Base-by-base conservation (phyloP, 2,113 vertebrate species). In the Triplophysa tibetana region DNA sequence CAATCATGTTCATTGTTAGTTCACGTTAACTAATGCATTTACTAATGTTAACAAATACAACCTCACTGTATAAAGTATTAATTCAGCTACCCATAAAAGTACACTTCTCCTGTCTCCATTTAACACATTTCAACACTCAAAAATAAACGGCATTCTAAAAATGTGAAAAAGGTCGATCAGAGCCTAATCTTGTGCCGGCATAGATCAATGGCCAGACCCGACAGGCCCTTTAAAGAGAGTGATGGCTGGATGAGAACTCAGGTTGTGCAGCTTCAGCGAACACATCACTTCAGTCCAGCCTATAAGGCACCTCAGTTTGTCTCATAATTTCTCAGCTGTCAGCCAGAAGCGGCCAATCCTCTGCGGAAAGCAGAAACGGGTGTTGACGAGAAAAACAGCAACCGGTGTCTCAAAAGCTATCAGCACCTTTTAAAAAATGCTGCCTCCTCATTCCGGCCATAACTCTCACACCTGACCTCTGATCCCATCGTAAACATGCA, bases 401-500 rank as follows among this genome's bases (percentile, higher is more conserved):
- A 38, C 33, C 33, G 7, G 33, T 38, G 33, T 19, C 43, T 76
- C 61, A 74, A 58, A 19, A 61, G 19, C 52, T 17, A 26, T 74
- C 56, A 43, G 56, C n/a, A 23, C 52, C 56, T 12, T 58, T 73
- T 21, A 41, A 75, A 72, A 70, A 82, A 70, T 70, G 65, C 23
- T 24, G 58, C 85, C 26, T 78, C 76, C 79, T 63, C n/a, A 26
- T 38, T 73, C 48, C n/a, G 7, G 14, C 60, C 70, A 3, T 73
- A 45, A 48, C 13, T 43, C 75, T 73, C 58, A 70, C 52, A 75
- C 65, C 70, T 75, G 85, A 50, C 87, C 83, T 45, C 61, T 89
- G 85, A 89, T 87, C 88, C 26, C 16, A 69, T 77, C 67, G 69
- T 89, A 89, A 90, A 86, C 87, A 86, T 80, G 70, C 75, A 74